Conservation (phyloP, 2,797 vertebrate species). For the Heliangelus exortis region DNA sequence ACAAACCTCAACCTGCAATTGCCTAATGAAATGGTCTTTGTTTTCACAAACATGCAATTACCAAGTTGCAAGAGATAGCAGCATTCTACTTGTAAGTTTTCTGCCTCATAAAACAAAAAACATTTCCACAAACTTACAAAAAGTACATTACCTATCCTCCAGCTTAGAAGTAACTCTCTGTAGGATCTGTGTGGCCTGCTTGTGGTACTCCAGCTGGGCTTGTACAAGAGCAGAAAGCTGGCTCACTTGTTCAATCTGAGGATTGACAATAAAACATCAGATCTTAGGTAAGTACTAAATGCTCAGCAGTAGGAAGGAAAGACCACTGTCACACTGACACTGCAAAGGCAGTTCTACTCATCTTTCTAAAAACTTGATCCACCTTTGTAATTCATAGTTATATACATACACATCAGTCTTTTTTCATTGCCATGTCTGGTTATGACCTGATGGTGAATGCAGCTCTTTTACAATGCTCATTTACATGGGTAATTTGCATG, state of each 20-base stretch:
- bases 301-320: neutral
- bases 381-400: neutral
- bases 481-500: neutral
- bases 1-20: neutral
- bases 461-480: neutral
- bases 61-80: neutral
- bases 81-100: neutral
- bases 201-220: slow-evolving; percentile 96
- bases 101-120: neutral
- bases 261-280: neutral
- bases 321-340: neutral
- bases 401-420: neutral
- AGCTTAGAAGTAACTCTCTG: slow-evolving; percentile 92
- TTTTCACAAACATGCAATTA: neutral
- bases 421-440: neutral
- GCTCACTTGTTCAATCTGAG: slow-evolving; percentile 97
- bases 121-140: neutral
- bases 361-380: neutral
- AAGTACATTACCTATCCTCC: slow-evolving; percentile 86
- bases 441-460: neutral
- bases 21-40: neutral
- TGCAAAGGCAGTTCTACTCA: neutral
- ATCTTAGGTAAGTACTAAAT: neutral
- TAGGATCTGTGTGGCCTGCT: slow-evolving; percentile 92
- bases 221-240: slow-evolving; percentile 94